Percentiles rank a stretch among this genome's conserved stretches.
Evolutionary conservation across 2,113 vertebrate species (phyloP).

Genomic region (Corythoichthys haematopterus): DNA sequence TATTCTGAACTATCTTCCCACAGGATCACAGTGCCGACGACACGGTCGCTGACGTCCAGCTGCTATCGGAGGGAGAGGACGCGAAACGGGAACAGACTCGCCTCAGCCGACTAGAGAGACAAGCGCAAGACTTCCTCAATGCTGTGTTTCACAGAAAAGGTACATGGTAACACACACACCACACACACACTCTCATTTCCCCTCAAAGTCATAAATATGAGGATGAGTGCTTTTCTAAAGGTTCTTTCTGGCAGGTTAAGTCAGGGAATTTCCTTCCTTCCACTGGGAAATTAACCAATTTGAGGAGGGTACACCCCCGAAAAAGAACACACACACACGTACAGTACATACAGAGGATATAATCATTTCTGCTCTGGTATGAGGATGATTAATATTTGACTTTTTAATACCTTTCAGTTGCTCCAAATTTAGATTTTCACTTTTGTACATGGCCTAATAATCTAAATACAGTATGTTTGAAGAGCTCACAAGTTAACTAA

Average conservation of each 20-base stretch:
- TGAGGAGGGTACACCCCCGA: background rate
- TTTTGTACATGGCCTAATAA: background rate
- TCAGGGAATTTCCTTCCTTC: conserved; percentile 24
- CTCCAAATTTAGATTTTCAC: conserved; percentile 1
- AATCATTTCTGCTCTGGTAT: conserved; percentile 5
- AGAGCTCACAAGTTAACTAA: background rate
- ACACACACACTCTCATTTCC: conserved; percentile 8
- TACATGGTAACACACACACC: conserved; percentile 50
- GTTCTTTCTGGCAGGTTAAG: conserved; percentile 13
- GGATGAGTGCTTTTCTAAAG: conserved; percentile 10
- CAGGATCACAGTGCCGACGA: conserved; percentile 82
- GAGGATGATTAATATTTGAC: conserved; percentile 2
- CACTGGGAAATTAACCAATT: conserved; percentile 16
- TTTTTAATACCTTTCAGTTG: conserved; percentile 5
- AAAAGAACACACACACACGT: background rate
- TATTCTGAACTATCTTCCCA: conserved; percentile 28
- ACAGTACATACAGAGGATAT: background rate
- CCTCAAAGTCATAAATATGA: conserved; percentile 16
- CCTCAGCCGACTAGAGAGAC: conserved; percentile 91
- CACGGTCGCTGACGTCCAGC: conserved; percentile 77
- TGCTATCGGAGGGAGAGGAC: conserved; percentile 81
- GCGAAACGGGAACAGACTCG: conserved; percentile 87
- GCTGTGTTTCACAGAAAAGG: conserved; percentile 98
- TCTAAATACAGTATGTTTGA: background rate
- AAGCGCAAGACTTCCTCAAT: conserved; percentile 99